Evolutionary conservation across 2,113 vertebrate species (phyloP), one percentile per base, ranked within the genome.

Genomic region (Lepus timidus): DNA sequence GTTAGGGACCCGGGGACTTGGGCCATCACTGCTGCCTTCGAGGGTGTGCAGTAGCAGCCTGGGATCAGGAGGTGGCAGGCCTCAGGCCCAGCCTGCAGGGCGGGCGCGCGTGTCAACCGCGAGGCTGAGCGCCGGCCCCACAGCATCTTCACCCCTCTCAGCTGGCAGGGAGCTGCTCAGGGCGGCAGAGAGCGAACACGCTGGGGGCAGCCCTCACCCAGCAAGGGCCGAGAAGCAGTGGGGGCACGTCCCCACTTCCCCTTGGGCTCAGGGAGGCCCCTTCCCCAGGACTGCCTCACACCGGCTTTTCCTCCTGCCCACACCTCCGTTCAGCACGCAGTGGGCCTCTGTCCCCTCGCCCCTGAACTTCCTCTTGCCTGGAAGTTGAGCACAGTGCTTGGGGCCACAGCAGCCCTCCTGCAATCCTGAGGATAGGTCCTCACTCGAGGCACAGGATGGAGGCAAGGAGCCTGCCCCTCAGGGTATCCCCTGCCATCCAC

Each of bases 201-300:
- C 62, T 12, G 1, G 12, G 23, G 44, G 76, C 44, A 22, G n/a
- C 67, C n/a, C 17, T 19, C 25, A 23, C 9, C 39, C 58, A 2
- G 3, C 9, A 29, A 55, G 55, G 27, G 29, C 44, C 44, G 3
- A 51, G 76, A 68, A 51, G n/a, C 62, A 64, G 80, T 23, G 55
- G 55, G 55, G 55, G 55, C 13, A 58, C 17, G 14, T 8, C 55
- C 17, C 55, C 17, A 17, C 55, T 58, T 58, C 55, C 55, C 13
- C 55, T 17, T 58, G 1, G 9, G 20, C 2, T 12, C 52, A 16
- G 51, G 39, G 49, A 52, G 13, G 78, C 33, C 44, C 33, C 1
- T 14, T 67, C 70, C 39, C 1, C 17, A 44, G 19, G 22, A 19
- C 44, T n/a, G 4, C 31, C 29, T 9, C 1, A 3, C 0, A 0